Evolutionary conservation across 2,113 vertebrate genomes (phyloP).

Genomic region (Emydura subglobosa): DNA sequence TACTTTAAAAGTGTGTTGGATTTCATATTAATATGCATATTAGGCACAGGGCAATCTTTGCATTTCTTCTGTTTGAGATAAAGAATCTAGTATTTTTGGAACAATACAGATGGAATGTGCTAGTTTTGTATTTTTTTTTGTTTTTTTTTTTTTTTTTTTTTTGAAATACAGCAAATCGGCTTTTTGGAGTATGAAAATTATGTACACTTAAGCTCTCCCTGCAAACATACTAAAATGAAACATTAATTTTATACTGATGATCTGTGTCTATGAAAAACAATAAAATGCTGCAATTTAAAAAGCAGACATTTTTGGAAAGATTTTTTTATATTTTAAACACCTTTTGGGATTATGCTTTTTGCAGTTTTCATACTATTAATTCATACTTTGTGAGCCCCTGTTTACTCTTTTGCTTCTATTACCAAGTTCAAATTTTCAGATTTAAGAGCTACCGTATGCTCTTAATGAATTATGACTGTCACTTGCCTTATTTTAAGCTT

Average conservation of each 20-base stretch:
- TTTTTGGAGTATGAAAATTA: neutral
- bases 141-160: neutral
- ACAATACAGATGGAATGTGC: slow-evolving; percentile 30
- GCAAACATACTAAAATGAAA: slow-evolving; percentile 1
- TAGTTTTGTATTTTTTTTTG: no score
- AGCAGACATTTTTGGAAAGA: neutral
- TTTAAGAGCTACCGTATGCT: neutral
- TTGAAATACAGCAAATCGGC: neutral
- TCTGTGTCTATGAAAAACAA: neutral
- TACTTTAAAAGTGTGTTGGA: neutral
- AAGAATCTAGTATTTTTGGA: slow-evolving; percentile 34
- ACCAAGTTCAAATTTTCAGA: neutral
- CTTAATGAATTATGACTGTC: neutral
- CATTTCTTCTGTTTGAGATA: slow-evolving; percentile 31
- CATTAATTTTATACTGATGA: slow-evolving; percentile 8
- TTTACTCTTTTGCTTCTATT: slow-evolving; percentile 7
- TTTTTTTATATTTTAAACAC: neutral
- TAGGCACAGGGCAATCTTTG: slow-evolving; percentile 12
- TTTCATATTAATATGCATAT: neutral
- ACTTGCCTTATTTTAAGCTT: neutral
- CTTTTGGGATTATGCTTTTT: slow-evolving; percentile 15
- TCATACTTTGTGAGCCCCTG: neutral
- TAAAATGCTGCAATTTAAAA: neutral
- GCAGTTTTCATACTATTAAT: slow-evolving; percentile 29
- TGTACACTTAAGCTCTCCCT: neutral